Conservation (phyloP, 2,888 invertebrate species). For the Drosophila crucigera region DNA sequence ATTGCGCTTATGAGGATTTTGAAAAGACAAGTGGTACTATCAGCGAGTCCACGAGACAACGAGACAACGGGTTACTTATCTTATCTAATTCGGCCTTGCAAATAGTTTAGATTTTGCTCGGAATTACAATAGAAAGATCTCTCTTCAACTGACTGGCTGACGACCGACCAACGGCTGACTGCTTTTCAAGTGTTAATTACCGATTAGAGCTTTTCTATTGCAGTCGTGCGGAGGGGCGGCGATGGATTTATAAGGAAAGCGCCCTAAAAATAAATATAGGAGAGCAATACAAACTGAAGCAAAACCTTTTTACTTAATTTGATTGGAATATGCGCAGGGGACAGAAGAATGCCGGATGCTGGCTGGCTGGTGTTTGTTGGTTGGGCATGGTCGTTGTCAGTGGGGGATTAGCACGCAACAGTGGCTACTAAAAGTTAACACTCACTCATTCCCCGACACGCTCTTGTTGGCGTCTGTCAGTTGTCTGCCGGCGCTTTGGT, state of each 20-base stretch:
- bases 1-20: background rate
- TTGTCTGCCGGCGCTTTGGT: constrained; percentile 76
- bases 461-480: constrained; percentile 61
- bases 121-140: background rate
- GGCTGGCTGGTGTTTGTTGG: constrained; percentile 13
- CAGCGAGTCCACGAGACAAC: background rate
- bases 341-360: constrained; percentile 21
- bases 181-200: constrained; percentile 27
- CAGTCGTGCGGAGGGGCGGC: background rate
- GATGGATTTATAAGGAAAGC: background rate
- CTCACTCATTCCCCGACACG: constrained; percentile 4
- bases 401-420: constrained; percentile 67
- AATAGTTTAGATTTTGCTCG: background rate
- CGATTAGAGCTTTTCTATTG: constrained; percentile 10
- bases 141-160: background rate
- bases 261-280: background rate
- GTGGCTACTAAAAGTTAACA: constrained; percentile 52
- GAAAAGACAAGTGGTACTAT: background rate
- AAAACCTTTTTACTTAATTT: constrained; percentile 79
- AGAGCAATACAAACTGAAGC: constrained; percentile 18
- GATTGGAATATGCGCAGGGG: constrained; percentile 74
- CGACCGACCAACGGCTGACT: background rate
- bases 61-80: background rate
- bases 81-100: constrained; percentile 12
- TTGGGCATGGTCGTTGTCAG: constrained; percentile 35